phyloP scores from a whole-genome alignment of 2,888 invertebrate genomes.

The Lasioglossum marginatum region DNA sequence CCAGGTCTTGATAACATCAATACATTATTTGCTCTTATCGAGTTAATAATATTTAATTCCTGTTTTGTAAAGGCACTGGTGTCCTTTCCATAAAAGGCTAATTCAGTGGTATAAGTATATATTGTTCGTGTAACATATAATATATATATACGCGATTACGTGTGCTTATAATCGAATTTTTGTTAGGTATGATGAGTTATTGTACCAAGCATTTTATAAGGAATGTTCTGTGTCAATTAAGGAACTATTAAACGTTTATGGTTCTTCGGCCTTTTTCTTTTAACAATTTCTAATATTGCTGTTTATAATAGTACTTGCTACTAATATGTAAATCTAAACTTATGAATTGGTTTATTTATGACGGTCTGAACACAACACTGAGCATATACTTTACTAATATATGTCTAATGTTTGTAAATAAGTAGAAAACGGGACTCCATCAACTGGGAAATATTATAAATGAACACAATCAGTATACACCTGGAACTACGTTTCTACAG shows the following conservation, averaged over 20 bases:
- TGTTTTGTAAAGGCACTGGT: slow-evolving; percentile 71
- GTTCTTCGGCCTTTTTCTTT: not conserved
- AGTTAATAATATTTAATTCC: slow-evolving; percentile 47
- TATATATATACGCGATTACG: slow-evolving; percentile 40
- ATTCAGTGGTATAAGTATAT: slow-evolving; percentile 42
- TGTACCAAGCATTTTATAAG: slow-evolving; percentile 55
- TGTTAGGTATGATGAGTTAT: slow-evolving; percentile 53
- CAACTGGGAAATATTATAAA: not conserved
- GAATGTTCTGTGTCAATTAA: slow-evolving; percentile 59
- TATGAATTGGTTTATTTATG: not conserved
- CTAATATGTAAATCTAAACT: slow-evolving; percentile 7
- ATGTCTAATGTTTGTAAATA: slow-evolving; percentile 3
- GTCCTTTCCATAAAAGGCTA: slow-evolving; percentile 61
- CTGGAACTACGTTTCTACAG: slow-evolving; percentile 14
- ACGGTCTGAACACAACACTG: slow-evolving; percentile 36
- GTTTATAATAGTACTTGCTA: slow-evolving; percentile 11
- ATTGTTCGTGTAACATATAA: slow-evolving; percentile 6
- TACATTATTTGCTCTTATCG: slow-evolving; percentile 12
- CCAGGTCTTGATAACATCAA: not conserved
- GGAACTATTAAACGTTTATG: slow-evolving; percentile 32
- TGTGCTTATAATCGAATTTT: slow-evolving; percentile 30
- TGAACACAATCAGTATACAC: slow-evolving; percentile 1
- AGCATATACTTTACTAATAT: slow-evolving; percentile 6
- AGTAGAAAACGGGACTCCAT: slow-evolving; percentile 14
- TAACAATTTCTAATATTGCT: slow-evolving; percentile 13